Conservation (phyloP, 2,797 vertebrate genomes). For the Vipera ursinii region DNA sequence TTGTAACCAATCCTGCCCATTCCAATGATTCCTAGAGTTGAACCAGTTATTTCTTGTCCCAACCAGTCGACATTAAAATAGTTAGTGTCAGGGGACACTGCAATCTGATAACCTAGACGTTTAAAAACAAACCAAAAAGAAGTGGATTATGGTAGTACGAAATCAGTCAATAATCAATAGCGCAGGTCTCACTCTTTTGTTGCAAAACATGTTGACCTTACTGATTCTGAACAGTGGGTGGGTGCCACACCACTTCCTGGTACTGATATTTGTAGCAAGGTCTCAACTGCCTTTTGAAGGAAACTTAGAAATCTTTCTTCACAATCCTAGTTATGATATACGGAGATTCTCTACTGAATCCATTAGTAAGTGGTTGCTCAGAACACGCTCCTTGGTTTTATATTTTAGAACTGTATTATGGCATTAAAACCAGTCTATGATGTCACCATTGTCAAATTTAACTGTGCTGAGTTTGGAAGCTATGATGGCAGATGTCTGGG, state of each 20-base stretch:
- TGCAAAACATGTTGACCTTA: background rate
- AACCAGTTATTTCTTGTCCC: slow-evolving; percentile 73
- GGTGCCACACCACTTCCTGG: background rate
- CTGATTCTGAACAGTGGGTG: background rate
- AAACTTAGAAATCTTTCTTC: background rate
- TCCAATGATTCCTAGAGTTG: slow-evolving; percentile 80
- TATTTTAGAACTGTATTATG: background rate
- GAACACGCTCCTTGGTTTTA: background rate
- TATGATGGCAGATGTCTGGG: background rate
- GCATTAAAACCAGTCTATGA: background rate
- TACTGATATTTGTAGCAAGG: background rate
- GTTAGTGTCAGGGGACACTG: slow-evolving; percentile 60
- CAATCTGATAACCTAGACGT: slow-evolving; percentile 69
- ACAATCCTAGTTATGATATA: background rate
- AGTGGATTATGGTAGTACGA: background rate
- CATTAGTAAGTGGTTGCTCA: background rate
- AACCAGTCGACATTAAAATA: slow-evolving; percentile 58
- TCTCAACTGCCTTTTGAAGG: background rate
- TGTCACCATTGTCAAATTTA: background rate
- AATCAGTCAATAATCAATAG: background rate
- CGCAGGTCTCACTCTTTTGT: background rate
- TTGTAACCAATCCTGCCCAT: slow-evolving; percentile 80
- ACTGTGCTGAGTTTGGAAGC: background rate
- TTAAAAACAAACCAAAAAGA: background rate
- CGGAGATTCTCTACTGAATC: background rate